Base-by-base conservation (phyloP, 2,797 vertebrate genomes). In the Ctenopoma kingsleyae region DNA sequence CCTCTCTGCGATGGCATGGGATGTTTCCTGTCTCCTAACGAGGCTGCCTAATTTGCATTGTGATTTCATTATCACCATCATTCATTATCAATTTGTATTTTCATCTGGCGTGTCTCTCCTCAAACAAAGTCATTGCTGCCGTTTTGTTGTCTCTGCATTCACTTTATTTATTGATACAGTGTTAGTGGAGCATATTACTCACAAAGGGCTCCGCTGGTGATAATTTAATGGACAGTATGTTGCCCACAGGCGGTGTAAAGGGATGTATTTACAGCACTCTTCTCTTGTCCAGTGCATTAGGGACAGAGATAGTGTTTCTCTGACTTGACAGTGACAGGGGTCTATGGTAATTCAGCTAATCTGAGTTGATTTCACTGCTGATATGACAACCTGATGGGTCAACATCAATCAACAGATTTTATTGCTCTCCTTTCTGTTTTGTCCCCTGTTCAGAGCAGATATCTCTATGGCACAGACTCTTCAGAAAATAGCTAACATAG, bases 81-180 rank as follows among this genome's bases (percentile, higher is more conserved):
- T 79, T 84, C 85, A 76, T 86, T 79, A 83, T 74, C 57, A 59
- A 67, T 86, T 83, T 83, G 67, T 80, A 4, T 70, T 83, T 76
- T 56, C 38, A 8, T 17, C 56, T 56, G 65, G 63, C 47, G 0
- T 8, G 2, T 60, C 60, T 55, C 61, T 60, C 20, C 43, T 63
- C 54, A 48, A 79, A 74, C 48, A 71, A 60, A 61, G 71, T 62
- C 54, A 54, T 15, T 20, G 55, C 51, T 55, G 64, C 60, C 64
- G 1, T 78, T 83, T 50, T 68, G 54, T 76, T 66, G 64, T 73
- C 43, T 44, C 73, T 59, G 68, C 64, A 32, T 85, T 67, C 52
- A 20, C 61, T 74, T 84, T 85, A 87, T 89, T 85, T 89, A 88
- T 87, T 81, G 74, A 78, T 60, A 52, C 25, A 20, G 47, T 46